Evolutionary conservation across 2,888 invertebrate species (phyloP), one percentile per base, ranked within the genome.

Genomic region (Drepana falcataria): DNA sequence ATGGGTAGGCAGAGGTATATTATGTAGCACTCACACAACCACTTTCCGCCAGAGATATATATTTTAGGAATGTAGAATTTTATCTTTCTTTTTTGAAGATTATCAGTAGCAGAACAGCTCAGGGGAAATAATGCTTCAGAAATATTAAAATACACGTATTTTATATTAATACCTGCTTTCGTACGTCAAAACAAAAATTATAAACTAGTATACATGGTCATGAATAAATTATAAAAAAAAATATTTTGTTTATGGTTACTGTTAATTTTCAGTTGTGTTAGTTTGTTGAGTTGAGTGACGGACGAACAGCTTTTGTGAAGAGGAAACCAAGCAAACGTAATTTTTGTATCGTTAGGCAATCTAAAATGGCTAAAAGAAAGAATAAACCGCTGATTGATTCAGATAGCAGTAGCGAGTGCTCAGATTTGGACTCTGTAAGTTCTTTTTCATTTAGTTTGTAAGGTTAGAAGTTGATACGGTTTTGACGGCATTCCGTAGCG

Each of bases 351-450:
- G 59, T 73, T 69, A 41, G 40, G 55, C 61, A 64, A 51, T 64
- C 55, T 57, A 79, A 73, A 85, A 96, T 96, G 96, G 96, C 94
- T 69, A 96, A 96, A 91, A 93, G 96, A 66, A 96, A 96, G 85
- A 95, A 95, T 83, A 95, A 96, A 79, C 95, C 95, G 48, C 88
- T 96, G 61, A 94, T 96, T 68, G 96, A 96, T 80, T 95, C 96
- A 35, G 96, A 96, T 81, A 95, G 95, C 57, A 96, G 95, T 83
- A 95, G 95, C 82, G 95, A 94, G 69, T 95, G 94, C 65, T 95
- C 96, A 53, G 96, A 97, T 89, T 91, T 96, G 75, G 96, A 96
- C 84, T 95, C 95, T 71, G 96, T 96, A 92, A 95, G 95, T 92
- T 60, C 66, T 57, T 66, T 69, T 67, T 66, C 53, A 61, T 55